Percentiles rank a stretch among this genome's conserved stretches.
phyloP scores from a whole-genome alignment of 2,888 invertebrate genomes.

The Pollenia angustigena region DNA sequence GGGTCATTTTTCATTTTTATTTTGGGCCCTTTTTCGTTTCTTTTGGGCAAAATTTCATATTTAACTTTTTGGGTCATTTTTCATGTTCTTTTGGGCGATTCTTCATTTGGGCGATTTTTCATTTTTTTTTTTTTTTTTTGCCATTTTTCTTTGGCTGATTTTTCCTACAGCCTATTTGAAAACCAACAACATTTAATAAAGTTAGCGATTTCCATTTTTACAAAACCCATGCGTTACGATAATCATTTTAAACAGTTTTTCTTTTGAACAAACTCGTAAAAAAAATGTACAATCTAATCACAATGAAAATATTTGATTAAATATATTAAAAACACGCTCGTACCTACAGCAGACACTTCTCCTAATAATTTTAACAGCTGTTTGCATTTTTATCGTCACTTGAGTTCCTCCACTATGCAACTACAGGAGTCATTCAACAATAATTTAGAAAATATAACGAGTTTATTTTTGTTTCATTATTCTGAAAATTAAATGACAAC shows the following conservation, averaged over 20 bases:
- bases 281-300: conserved; percentile 31
- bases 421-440: background rate
- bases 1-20: too few species aligned
- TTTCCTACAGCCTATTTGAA: too few species aligned
- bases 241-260: background rate
- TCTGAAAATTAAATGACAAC: conserved; percentile 69
- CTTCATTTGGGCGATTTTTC: too few species aligned
- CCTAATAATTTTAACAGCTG: conserved; percentile 7
- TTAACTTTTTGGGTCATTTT: too few species aligned
- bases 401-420: background rate
- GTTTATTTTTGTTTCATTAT: background rate
- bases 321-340: background rate
- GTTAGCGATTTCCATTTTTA: too few species aligned
- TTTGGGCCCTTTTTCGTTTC: too few species aligned
- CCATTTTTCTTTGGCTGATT: too few species aligned
- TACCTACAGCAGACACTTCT: background rate
- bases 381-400: background rate
- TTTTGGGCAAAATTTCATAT: too few species aligned
- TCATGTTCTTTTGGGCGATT: too few species aligned
- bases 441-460: conserved; percentile 3
- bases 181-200: too few species aligned
- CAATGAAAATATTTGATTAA: conserved; percentile 44
- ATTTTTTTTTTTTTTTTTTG: too few species aligned
- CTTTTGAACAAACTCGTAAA: background rate
- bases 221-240: background rate